Conservation (phyloP, 92 coral and sea anemone genomes). For the Phymanthus crucifer region DNA sequence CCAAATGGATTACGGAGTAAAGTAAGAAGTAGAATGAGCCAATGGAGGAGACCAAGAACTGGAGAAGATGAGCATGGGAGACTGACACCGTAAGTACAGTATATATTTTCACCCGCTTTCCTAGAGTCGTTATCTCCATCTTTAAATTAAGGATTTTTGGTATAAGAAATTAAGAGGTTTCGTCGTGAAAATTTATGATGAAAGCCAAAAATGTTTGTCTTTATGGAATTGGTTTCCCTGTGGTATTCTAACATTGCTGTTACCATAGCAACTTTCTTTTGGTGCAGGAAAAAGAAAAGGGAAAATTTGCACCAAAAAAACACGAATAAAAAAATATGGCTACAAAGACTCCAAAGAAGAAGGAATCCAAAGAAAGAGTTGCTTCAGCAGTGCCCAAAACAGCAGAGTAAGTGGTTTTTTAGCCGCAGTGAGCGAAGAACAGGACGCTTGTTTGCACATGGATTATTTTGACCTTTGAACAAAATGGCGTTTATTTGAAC, state of each 20-base stretch:
- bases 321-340: constrained; percentile 62
- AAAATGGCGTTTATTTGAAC: constrained; percentile 11
- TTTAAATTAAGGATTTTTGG: background rate
- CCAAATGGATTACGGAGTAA: constrained; percentile 8
- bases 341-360: constrained; percentile 94
- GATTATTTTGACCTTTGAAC: constrained; percentile 29
- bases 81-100: background rate
- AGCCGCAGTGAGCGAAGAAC: background rate
- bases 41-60: background rate
- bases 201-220: too few relatives aligned
- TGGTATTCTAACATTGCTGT: constrained; percentile 16
- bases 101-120: background rate
- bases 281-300: background rate
- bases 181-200: too few relatives aligned
- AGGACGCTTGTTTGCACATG: constrained; percentile 18
- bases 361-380: constrained; percentile 95
- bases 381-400: constrained; percentile 87
- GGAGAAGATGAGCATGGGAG: constrained; percentile 1
- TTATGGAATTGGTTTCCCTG: constrained; percentile 21
- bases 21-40: background rate
- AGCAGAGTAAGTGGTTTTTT: constrained; percentile 78
- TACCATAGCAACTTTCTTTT: constrained; percentile 24
- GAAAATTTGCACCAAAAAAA: constrained; percentile 12
- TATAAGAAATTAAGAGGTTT: background rate
- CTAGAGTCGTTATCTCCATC: background rate